phyloP scores from a whole-genome alignment of 2,113 vertebrate genomes.

The Oreochromis aureus region DNA sequence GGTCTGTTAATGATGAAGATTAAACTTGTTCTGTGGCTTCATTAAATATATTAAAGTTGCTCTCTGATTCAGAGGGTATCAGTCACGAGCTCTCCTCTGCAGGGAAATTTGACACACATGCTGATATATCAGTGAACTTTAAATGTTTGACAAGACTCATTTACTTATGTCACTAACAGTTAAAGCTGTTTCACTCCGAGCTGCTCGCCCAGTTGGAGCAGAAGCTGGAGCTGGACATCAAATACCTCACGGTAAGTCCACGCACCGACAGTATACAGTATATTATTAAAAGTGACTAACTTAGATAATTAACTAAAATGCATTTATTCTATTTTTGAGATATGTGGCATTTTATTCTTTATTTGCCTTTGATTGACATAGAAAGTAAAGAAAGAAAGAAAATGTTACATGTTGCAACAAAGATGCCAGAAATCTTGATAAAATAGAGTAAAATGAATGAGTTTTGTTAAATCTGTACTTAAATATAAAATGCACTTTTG shows the following conservation, averaged over 20 bases:
- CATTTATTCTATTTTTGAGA: neutral
- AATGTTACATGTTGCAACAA: neutral
- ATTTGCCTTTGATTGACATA: neutral
- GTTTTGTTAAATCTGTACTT: neutral
- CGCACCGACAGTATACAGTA: neutral
- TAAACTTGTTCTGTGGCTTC: neutral
- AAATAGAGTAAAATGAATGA: neutral
- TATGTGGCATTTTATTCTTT: neutral
- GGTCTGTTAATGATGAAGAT: neutral
- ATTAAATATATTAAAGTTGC: neutral
- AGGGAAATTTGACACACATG: neutral
- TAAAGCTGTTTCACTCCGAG: constrained; percentile 84
- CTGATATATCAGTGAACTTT: neutral
- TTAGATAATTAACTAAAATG: neutral
- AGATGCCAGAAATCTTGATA: neutral
- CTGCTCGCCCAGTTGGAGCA: constrained; percentile 81
- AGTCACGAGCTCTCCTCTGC: neutral
- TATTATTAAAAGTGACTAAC: neutral
- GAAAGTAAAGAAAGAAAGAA: neutral
- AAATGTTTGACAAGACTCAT: neutral
- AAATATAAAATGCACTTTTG: neutral
- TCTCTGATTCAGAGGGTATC: neutral
- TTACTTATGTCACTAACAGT: constrained; percentile 42
- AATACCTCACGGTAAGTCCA: constrained; percentile 74
- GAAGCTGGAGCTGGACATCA: constrained; percentile 83